A percentile compares a stretch with the other conserved stretches of the same genome.
Evolutionary conservation across 1,140 invertebrate species (phyloP).

Genomic region (Halictus rubicundus): DNA sequence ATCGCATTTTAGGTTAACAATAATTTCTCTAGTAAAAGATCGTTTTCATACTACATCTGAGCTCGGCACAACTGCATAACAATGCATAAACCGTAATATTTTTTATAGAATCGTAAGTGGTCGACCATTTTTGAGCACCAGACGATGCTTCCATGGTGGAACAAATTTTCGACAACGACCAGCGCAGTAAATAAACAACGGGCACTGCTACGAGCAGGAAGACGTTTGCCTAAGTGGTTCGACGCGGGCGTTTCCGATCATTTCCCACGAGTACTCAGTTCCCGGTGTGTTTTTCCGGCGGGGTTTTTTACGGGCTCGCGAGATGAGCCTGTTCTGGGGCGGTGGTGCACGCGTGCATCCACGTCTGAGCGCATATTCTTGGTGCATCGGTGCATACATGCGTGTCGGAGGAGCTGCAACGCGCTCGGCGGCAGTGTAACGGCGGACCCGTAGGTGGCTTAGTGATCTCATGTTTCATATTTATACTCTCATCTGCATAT

Average conservation of each 20-base stretch:
- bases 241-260: not conserved
- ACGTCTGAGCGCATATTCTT: slow-evolving; percentile 42
- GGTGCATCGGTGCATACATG: slow-evolving; percentile 47
- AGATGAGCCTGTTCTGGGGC: slow-evolving; percentile 18
- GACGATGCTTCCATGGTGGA: too few relatives aligned
- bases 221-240: too few relatives aligned
- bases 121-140: too few relatives aligned
- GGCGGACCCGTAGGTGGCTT: slow-evolving; percentile 58
- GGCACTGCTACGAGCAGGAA: too few relatives aligned
- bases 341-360: slow-evolving; percentile 28
- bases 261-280: slow-evolving; percentile 30
- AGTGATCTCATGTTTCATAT: slow-evolving; percentile 67
- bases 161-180: too few relatives aligned
- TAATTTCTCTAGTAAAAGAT: too few relatives aligned
- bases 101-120: too few relatives aligned
- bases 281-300: not conserved
- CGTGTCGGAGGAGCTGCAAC: slow-evolving; percentile 45
- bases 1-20: too few relatives aligned
- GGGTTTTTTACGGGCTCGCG: not conserved
- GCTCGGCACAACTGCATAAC: too few relatives aligned
- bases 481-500: slow-evolving; percentile 70
- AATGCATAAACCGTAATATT: too few relatives aligned
- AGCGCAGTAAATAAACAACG: too few relatives aligned
- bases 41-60: too few relatives aligned
- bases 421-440: slow-evolving; percentile 20